Evolutionary conservation across 2,113 vertebrate genomes (phyloP).

Genomic region (Microcebus griseorufus): DNA sequence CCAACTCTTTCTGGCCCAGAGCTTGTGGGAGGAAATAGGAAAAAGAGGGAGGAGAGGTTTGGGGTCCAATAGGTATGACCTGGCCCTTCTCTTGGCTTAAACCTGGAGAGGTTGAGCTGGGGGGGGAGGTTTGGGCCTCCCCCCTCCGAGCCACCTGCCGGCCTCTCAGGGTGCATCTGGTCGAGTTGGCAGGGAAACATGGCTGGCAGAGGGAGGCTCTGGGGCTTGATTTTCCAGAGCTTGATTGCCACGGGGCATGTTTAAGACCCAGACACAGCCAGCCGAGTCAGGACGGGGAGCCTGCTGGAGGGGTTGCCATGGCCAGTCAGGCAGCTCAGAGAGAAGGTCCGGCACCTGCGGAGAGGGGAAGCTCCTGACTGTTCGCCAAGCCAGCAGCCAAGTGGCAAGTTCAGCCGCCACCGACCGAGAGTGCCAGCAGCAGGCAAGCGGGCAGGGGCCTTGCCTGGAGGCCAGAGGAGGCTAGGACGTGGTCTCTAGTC

Average conservation of each 20-base stretch:
- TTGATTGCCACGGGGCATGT: background rate
- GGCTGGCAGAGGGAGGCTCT: background rate
- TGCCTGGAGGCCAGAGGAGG: background rate
- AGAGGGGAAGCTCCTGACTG: background rate
- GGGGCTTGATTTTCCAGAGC: background rate
- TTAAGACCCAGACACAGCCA: background rate
- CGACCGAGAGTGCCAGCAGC: background rate
- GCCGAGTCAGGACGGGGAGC: background rate
- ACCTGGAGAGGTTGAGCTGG: no score
- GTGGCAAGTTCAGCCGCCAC: background rate
- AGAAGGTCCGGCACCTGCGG: background rate
- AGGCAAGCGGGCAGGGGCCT: background rate
- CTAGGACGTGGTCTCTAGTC: background rate
- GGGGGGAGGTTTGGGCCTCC: background rate
- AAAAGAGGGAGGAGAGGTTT: no score
- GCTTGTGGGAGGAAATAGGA: background rate
- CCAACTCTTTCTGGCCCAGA: background rate
- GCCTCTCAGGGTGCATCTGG: background rate
- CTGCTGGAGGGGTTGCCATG: no score
- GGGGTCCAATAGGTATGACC: background rate
- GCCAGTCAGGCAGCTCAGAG: background rate
- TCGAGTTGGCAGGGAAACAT: fast-evolving
- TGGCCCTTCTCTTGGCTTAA: background rate
- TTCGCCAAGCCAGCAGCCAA: background rate
- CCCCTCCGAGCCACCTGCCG: no score